Evolutionary conservation across 1,140 invertebrate genomes (phyloP).

Genomic region (Drosophila chauvacae): DNA sequence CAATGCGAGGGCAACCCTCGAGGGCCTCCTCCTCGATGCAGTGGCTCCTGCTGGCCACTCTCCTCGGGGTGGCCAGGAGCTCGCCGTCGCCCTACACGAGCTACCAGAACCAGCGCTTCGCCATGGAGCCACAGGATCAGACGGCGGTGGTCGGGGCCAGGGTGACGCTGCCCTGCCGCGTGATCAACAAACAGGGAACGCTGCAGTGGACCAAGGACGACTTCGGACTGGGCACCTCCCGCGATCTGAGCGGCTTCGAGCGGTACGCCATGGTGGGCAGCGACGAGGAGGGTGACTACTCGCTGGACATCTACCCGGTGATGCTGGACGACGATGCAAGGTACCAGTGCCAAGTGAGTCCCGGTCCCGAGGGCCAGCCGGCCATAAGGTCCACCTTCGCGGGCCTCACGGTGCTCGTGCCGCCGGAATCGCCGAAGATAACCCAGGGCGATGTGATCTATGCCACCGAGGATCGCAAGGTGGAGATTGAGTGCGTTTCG

Average conservation of each 20-base stretch:
- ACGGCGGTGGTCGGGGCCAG: slow-evolving; percentile 89
- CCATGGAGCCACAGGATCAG: slow-evolving; percentile 93
- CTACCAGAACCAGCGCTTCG: slow-evolving; percentile 88
- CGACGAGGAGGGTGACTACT: slow-evolving; percentile 92
- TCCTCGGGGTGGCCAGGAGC: slow-evolving; percentile 14
- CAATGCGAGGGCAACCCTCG: background rate
- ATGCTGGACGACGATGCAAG: slow-evolving; percentile 91
- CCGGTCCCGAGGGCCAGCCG: slow-evolving; percentile 88
- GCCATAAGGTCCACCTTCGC: slow-evolving; percentile 89
- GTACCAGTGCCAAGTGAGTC: slow-evolving; percentile 91
- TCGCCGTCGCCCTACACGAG: slow-evolving; percentile 66
- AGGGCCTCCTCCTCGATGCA: too few relatives aligned
- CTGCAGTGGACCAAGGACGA: slow-evolving; percentile 94
- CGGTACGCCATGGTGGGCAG: slow-evolving; percentile 93
- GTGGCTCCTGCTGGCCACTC: slow-evolving; percentile 21
- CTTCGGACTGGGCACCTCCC: slow-evolving; percentile 91
- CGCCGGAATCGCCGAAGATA: slow-evolving; percentile 91
- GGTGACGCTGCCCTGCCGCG: slow-evolving; percentile 90
- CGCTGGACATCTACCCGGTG: slow-evolving; percentile 90
- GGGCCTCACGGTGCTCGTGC: slow-evolving; percentile 89
- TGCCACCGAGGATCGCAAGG: slow-evolving; percentile 90
- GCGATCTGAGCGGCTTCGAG: slow-evolving; percentile 91
- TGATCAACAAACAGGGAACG: slow-evolving; percentile 90
- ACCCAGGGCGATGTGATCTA: slow-evolving; percentile 88
- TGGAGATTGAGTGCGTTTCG: slow-evolving; percentile 91